phyloP scores from a whole-genome alignment of 2,113 vertebrate genomes.

The Pluvianellus socialis region DNA sequence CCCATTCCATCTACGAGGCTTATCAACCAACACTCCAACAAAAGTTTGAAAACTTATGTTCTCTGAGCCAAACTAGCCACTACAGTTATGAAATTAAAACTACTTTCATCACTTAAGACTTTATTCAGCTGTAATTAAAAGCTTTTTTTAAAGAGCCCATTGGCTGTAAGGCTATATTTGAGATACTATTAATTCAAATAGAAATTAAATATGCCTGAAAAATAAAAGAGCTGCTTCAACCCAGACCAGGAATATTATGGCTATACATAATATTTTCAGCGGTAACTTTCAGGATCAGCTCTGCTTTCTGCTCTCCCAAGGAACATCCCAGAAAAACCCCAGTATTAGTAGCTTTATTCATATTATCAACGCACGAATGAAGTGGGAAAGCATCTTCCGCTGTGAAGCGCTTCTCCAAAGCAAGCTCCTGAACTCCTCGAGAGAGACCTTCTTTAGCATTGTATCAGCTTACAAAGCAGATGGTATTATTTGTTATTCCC shows the following conservation, averaged over 20 bases:
- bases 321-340: background rate
- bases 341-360: background rate
- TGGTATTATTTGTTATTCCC: background rate
- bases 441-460: background rate
- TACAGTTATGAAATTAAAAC: background rate
- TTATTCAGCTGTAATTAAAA: background rate
- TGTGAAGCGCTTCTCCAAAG: background rate
- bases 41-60: background rate
- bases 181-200: background rate
- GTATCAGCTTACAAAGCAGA: background rate
- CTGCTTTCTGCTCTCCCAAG: background rate
- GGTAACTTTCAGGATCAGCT: background rate
- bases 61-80: background rate
- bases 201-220: background rate
- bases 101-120: background rate
- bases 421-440: background rate
- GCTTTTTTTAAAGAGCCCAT: background rate
- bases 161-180: background rate
- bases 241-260: background rate
- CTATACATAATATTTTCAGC: background rate
- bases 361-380: fast-evolving
- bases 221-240: background rate
- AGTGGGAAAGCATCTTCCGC: background rate
- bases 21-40: background rate
- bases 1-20: too few species aligned